Evolutionary conservation across 1,140 invertebrate species (phyloP).

Genomic region (Pectinophora gossypiella): DNA sequence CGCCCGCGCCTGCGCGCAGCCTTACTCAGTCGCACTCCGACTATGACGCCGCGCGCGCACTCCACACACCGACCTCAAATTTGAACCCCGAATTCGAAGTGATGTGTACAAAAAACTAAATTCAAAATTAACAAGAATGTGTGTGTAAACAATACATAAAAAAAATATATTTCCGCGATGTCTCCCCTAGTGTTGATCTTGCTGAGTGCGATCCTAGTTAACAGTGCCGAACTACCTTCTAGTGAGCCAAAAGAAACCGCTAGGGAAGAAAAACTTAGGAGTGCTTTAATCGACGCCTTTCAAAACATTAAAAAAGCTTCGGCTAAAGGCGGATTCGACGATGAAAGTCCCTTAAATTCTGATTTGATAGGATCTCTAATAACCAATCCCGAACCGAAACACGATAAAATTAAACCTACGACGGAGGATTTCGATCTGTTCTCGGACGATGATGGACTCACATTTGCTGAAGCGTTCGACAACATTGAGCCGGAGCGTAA

Average conservation of each 20-base stretch:
- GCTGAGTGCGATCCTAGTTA: constrained; percentile 40
- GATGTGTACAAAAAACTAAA: constrained; percentile 1
- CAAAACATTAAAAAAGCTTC: constrained; percentile 65
- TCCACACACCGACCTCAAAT: constrained; percentile 24
- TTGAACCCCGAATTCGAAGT: constrained; percentile 12
- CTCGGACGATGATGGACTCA: constrained; percentile 57
- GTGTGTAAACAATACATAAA: constrained; percentile 36
- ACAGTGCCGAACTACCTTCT: constrained; percentile 33
- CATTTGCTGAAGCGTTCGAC: constrained; percentile 50
- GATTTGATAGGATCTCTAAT: constrained; percentile 52
- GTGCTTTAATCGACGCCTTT: constrained; percentile 65
- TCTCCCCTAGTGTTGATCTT: constrained; percentile 48
- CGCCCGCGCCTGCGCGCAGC: constrained; percentile 19
- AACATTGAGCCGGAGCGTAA: constrained; percentile 35
- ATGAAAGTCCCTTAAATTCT: constrained; percentile 35
- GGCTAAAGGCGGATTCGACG: constrained; percentile 50
- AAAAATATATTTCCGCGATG: constrained; percentile 39
- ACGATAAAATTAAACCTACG: constrained; percentile 27
- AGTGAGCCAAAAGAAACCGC: constrained; percentile 42
- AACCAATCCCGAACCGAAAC: constrained; percentile 21
- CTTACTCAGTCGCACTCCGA: constrained; percentile 40
- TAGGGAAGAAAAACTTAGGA: constrained; percentile 57
- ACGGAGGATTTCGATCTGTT: constrained; percentile 57
- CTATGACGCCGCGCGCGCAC: constrained; percentile 58
- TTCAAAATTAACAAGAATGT: constrained; percentile 29